Conservation (phyloP, 1,140 invertebrate genomes). For the Penaeus japonicus region DNA sequence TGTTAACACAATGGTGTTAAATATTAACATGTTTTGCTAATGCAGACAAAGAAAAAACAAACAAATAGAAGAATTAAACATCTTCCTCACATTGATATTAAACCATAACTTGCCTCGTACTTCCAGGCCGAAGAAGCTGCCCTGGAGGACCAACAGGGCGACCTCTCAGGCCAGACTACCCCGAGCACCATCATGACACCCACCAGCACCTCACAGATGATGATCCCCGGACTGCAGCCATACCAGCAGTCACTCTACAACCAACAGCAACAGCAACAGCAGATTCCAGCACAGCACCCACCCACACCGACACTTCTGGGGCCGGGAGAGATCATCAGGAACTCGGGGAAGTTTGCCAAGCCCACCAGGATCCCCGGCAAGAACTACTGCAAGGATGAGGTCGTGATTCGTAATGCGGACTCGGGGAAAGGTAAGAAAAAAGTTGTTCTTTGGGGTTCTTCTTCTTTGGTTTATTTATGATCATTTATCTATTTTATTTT, state of each 20-base stretch:
- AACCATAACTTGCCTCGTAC: background rate
- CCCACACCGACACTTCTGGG: slow-evolving; percentile 67
- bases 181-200: slow-evolving; percentile 26
- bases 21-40: no score
- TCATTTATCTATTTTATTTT: background rate
- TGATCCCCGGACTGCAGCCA: slow-evolving; percentile 30
- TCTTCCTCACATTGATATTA: no score
- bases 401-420: slow-evolving; percentile 91
- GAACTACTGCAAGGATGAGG: slow-evolving; percentile 92
- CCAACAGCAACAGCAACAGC: slow-evolving; percentile 24
- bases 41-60: no score
- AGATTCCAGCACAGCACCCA: slow-evolving; percentile 10
- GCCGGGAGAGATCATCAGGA: slow-evolving; percentile 84
- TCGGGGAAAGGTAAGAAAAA: slow-evolving; percentile 85
- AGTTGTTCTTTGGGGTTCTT: background rate
- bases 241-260: slow-evolving; percentile 52
- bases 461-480: background rate
- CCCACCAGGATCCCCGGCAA: slow-evolving; percentile 90
- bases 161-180: slow-evolving; percentile 8
- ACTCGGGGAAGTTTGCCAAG: slow-evolving; percentile 85
- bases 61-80: no score
- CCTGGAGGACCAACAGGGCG: slow-evolving; percentile 30
- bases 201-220: slow-evolving; percentile 28
- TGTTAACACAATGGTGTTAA: no score
- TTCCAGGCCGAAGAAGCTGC: slow-evolving; percentile 50